Evolutionary conservation across 2,113 vertebrate genomes (phyloP).

Genomic region (Dipodomys spectabilis): DNA sequence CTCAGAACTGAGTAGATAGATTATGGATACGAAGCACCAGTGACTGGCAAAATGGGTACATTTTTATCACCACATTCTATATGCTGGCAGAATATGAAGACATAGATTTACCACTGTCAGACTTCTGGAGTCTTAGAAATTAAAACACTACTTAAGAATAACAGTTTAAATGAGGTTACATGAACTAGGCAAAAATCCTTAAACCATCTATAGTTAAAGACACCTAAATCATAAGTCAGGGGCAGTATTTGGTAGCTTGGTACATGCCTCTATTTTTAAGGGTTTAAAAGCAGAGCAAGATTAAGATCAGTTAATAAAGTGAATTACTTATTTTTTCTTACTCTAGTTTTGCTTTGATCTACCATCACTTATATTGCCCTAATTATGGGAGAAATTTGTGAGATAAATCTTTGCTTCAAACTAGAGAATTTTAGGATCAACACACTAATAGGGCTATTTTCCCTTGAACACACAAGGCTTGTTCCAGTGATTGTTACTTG

Average conservation of each 20-base stretch:
- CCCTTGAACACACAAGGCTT: not conserved
- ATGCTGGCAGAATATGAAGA: slow-evolving; percentile 1
- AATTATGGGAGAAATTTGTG: not conserved
- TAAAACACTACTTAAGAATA: not conserved
- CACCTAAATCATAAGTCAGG: not conserved
- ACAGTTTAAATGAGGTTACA: not conserved
- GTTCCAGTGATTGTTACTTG: too few relatives aligned
- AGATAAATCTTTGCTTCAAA: not conserved
- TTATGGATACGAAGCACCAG: too few relatives aligned
- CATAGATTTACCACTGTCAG: not conserved
- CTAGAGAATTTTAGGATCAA: not conserved
- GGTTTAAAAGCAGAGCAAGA: not conserved
- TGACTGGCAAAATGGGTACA: not conserved
- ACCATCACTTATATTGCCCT: not conserved
- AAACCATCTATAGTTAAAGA: not conserved
- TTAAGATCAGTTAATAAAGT: not conserved
- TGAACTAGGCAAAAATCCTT: not conserved
- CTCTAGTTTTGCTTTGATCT: not conserved
- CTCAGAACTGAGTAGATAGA: too few relatives aligned
- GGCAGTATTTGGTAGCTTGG: not conserved
- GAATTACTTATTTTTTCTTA: not conserved
- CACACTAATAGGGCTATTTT: not conserved
- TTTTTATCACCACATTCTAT: not conserved
- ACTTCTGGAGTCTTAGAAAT: not conserved
- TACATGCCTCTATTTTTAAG: not conserved